Base-by-base conservation (phyloP, 1,140 invertebrate genomes). In the Bombus consobrinus region DNA sequence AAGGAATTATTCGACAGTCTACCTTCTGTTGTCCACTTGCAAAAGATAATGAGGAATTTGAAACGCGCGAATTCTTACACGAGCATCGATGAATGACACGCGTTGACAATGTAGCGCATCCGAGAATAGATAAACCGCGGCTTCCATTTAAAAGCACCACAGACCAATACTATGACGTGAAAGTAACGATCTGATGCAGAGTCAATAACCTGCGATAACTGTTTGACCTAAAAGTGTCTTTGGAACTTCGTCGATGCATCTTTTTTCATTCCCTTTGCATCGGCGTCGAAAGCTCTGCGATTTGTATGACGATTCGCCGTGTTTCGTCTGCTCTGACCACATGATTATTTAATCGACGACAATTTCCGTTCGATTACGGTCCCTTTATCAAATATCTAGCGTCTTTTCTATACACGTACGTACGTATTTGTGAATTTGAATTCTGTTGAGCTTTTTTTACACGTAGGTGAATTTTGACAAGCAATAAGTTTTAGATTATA, bases 121-220 rank as follows among this genome's bases (percentile, higher is more conserved):
- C 88, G 57, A 89, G 88, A 89, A 90, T 90, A 90, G 89, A 89
- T 81, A 87, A 87, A 90, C 85, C 74, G 53, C 57, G 59, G 81
- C 69, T 90, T 87, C 78, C 74, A 85, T 87, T 85, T 79, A 82
- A 89, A 89, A 89, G 78, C 81, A 84, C 62, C 39, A 47, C 13
- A 66, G 81, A 81, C 89, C 77, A 89, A 87, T 86, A 87, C 81
- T 89, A 81, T 81, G 84, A 89, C 88, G 81, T 89, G 89, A 89
- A 90, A 89, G 88, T 90, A 90, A 90, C 89, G 89, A 90, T 89
- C 88, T 83, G 68, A 89, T 87, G 88, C 77, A 80, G 79, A 85
- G 89, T 90, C 89, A 90, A 89, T 84, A 89, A 90, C 89, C 89
- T 85, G 88, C 81, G 81, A 90, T 90, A 90, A 83, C 88, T 90